Base-by-base conservation (phyloP, 2,113 vertebrate species). In the Herpetotheres cachinnans region DNA sequence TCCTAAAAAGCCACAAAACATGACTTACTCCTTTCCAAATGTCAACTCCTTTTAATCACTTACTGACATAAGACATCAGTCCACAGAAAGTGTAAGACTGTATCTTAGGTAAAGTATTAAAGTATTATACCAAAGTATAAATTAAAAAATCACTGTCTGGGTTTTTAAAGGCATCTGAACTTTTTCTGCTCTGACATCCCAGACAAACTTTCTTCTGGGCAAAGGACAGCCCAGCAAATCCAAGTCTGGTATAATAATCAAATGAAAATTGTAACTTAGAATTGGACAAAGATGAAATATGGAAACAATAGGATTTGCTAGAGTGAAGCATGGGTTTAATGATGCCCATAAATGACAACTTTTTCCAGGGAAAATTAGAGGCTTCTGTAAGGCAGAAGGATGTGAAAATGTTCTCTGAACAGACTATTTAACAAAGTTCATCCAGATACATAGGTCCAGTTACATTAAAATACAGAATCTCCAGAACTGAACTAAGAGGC, bases 381-480 rank as follows among this genome's bases (percentile, higher is more conserved):
- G 38, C 32, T 59, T 93, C 40, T 78, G 18, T 30, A 71, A 82
- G 34, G 21, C 17, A 72, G 14, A 93, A 84, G 17, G 32, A 62
- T 73, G n/a, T 58, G 66, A 87, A 95, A 94, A 50, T 65, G 7
- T 49, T 82, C 34, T 72, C 61, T 56, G 40, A 89, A 62, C 26
- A 81, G 36, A 54, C 7, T 71, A 12, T 61, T 71, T 79, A 42
- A 42, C 40, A 66, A 85, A 94, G 29, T 82, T 92, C 27, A 38
- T 34, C 21, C 40, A 14, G 70, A 83, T 63, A 61, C 40, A 40
- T 10, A 44, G 6, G 38, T 88, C 46, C 38, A 66, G 55, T 91
- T 86, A 90, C 63, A 65, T 59, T 88, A 91, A 95, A 93, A 88
- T 30, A 94, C 56, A 90, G 88, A 78, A 86, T 90, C 34, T 95